Percentiles rank a stretch among this genome's conserved stretches.
phyloP scores from a whole-genome alignment of 2,113 vertebrate species.

The Mobula hypostoma region DNA sequence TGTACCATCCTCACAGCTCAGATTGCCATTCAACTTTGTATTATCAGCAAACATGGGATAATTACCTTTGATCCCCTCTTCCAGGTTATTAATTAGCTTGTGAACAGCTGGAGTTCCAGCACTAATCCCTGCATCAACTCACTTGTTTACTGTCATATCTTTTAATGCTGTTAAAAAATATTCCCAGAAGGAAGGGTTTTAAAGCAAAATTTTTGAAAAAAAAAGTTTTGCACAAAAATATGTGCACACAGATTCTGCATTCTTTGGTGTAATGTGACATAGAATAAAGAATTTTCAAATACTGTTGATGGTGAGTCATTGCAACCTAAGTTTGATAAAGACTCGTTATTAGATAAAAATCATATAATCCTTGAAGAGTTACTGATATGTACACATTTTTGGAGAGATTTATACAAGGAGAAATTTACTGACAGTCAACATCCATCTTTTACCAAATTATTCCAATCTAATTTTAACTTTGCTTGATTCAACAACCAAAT shows the following conservation, averaged over 20 bases:
- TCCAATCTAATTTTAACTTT: not conserved
- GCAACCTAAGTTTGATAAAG: not conserved
- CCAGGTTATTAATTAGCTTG: too few relatives aligned
- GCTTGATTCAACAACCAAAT: slow-evolving; percentile 2
- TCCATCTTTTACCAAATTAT: not conserved
- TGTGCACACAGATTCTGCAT: not conserved
- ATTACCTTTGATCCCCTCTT: too few relatives aligned
- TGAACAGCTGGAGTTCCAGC: too few relatives aligned
- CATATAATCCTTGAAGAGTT: not conserved
- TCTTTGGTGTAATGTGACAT: not conserved
- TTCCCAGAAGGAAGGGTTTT: not conserved
- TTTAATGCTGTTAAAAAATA: too few relatives aligned
- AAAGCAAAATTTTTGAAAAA: not conserved
- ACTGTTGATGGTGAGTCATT: not conserved
- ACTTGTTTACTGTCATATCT: too few relatives aligned
- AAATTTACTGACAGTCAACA: not conserved
- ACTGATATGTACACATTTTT: not conserved
- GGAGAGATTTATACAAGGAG: not conserved
- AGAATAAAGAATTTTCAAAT: too few relatives aligned
- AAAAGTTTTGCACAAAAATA: not conserved
- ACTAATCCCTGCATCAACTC: too few relatives aligned
- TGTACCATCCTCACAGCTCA: too few relatives aligned
- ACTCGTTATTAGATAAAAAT: not conserved
- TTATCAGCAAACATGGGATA: too few relatives aligned
- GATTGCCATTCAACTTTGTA: too few relatives aligned